Conservation (phyloP, 2,888 invertebrate genomes). For the Vannuccia rotundouncinata region DNA sequence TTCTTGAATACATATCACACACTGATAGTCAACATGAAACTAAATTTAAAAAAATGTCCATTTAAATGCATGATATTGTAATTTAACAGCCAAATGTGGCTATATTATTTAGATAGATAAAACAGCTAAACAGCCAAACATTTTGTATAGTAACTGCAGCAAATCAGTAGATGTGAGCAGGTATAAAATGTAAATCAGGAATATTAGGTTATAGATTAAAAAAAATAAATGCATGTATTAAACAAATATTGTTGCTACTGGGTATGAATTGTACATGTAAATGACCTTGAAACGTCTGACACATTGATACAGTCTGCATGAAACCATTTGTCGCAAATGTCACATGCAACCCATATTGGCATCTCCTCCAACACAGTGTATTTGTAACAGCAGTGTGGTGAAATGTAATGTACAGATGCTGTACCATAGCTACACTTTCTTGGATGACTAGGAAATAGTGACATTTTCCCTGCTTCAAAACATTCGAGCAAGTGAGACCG, state of each 20-base stretch:
- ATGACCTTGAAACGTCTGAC: neutral
- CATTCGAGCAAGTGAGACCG: neutral
- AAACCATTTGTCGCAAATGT: neutral
- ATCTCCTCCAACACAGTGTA: neutral
- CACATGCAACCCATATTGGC: neutral
- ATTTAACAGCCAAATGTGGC: neutral
- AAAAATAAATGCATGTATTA: neutral
- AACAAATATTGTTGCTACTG: neutral
- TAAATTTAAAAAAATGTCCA: no score
- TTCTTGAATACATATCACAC: no score
- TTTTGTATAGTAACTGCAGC: neutral
- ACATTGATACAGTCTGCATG: neutral
- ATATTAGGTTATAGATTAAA: neutral
- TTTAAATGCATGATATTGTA: neutral
- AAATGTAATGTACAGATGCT: neutral
- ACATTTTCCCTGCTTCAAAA: neutral
- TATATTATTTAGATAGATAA: neutral
- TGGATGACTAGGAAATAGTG: neutral
- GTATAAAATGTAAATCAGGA: neutral
- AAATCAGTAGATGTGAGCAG: neutral
- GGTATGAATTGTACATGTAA: neutral
- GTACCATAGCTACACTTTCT: neutral
- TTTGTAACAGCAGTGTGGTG: neutral
- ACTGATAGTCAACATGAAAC: no score
- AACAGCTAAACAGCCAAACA: neutral